These are phyloP conservation scores for Oscheius sp. DNA, from an alignment of 2,888 invertebrate species.

Conservation along the genomic window DNA sequence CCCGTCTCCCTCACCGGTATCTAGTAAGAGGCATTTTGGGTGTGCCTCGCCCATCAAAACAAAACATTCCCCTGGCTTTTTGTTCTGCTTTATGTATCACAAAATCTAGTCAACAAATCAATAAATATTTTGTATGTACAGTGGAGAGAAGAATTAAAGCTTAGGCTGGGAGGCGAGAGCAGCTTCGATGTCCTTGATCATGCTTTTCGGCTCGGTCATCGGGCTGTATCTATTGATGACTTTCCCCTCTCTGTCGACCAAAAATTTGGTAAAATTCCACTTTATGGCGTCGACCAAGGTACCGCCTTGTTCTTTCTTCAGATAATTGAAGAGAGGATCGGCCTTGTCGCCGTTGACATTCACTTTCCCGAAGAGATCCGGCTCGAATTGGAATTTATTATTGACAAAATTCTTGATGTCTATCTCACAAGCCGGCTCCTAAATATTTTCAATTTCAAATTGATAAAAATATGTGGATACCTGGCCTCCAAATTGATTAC, in stretches of 20 bases:
- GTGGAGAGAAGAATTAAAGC: slow-evolving; percentile 28
- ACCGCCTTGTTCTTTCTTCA: slow-evolving; percentile 77
- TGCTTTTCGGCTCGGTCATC: slow-evolving; percentile 68
- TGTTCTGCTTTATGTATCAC: slow-evolving; percentile 4
- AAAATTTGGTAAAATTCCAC: slow-evolving; percentile 91
- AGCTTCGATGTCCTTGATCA: slow-evolving; percentile 68
- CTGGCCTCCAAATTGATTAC: slow-evolving; percentile 83
- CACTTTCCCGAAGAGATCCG: slow-evolving; percentile 79
- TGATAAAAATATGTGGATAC: slow-evolving; percentile 51
- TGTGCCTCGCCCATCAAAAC: background rate
- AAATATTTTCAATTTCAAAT: slow-evolving; percentile 36
- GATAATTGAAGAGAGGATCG: slow-evolving; percentile 81
- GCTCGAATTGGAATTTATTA: slow-evolving; percentile 70
- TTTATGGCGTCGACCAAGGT: slow-evolving; percentile 79
- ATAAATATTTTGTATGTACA: slow-evolving; percentile 29
- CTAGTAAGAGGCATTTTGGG: slow-evolving; percentile 5
- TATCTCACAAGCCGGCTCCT: slow-evolving; percentile 82
- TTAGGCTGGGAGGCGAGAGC: slow-evolving; percentile 52
- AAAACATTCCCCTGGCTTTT: slow-evolving; percentile 30
- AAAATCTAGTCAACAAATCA: slow-evolving; percentile 27
- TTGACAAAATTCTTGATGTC: slow-evolving; percentile 80
- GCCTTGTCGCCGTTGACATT: slow-evolving; percentile 82
- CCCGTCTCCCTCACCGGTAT: slow-evolving; percentile 16
- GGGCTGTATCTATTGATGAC: slow-evolving; percentile 61
- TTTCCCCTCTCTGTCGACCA: slow-evolving; percentile 78